These are phyloP conservation scores for Mandrillus leucophaeus DNA, from an alignment of 2,113 vertebrate species.

Conservation along the genomic window DNA sequence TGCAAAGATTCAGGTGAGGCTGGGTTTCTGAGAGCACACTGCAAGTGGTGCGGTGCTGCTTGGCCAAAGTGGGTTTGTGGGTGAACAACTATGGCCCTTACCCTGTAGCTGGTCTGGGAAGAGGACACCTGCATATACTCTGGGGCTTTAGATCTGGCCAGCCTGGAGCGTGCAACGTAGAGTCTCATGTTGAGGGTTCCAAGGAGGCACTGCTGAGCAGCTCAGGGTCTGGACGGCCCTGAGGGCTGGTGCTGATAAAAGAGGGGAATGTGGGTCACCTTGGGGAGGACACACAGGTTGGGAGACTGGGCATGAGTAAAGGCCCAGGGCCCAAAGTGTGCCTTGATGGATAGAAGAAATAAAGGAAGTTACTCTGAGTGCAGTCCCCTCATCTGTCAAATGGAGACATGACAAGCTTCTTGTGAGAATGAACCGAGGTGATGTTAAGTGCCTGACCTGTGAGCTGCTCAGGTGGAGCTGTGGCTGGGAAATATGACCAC, in stretches of 20 bases:
- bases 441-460: not conserved
- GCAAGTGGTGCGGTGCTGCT: not conserved
- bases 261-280: not conserved
- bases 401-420: not conserved
- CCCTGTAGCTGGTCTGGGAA: not conserved
- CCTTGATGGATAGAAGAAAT: not conserved
- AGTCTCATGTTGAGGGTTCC: not conserved
- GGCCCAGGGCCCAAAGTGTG: not conserved
- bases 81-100: not conserved
- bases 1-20: not conserved
- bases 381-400: not conserved
- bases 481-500: not conserved
- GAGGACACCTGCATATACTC: not conserved
- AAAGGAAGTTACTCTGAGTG: not conserved
- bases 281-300: no score
- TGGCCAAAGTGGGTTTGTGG: not conserved
- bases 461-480: not conserved
- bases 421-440: not conserved
- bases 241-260: not conserved
- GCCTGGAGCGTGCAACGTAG: not conserved
- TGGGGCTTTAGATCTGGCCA: not conserved
- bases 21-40: not conserved
- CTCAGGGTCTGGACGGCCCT: not conserved
- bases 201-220: not conserved
- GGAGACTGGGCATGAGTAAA: not conserved